Evolutionary conservation across 1,140 invertebrate genomes (phyloP).

Genomic region (Cyrtorhinus lividipennis): DNA sequence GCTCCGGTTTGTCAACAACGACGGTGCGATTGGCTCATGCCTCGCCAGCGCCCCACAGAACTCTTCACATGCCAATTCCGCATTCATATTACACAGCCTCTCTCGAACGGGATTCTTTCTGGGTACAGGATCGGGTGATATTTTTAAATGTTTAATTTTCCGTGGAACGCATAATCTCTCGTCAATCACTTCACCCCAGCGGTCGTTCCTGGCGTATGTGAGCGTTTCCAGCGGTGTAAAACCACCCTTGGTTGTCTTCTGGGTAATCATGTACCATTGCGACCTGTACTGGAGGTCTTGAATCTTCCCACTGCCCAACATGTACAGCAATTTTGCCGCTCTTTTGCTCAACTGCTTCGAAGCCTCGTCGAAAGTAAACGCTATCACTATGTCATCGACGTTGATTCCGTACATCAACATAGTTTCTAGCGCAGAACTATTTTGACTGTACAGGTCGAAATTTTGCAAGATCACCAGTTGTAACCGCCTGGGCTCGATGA

Average conservation of each 20-base stretch:
- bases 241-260: constrained; percentile 36
- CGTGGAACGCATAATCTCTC: constrained; percentile 26
- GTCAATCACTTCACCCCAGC: constrained; percentile 27
- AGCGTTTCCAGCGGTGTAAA: constrained; percentile 39
- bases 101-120: constrained; percentile 31
- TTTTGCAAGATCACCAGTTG: constrained; percentile 24
- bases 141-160: constrained; percentile 24
- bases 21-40: constrained; percentile 32
- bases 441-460: constrained; percentile 27
- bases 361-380: constrained; percentile 28
- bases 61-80: constrained; percentile 32
- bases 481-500: constrained; percentile 23
- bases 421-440: constrained; percentile 24
- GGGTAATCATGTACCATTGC: constrained; percentile 41
- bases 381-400: constrained; percentile 25
- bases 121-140: constrained; percentile 30
- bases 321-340: constrained; percentile 25
- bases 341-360: constrained; percentile 26
- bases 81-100: constrained; percentile 30
- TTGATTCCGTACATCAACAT: constrained; percentile 23
- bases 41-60: constrained; percentile 34
- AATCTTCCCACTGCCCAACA: constrained; percentile 35
- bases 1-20: constrained; percentile 31
- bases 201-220: constrained; percentile 26
- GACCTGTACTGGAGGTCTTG: constrained; percentile 41